These are phyloP conservation scores for Carcinoscorpius rotundicauda DNA, from an alignment of 1,140 invertebrate species.

Conservation along the genomic window DNA sequence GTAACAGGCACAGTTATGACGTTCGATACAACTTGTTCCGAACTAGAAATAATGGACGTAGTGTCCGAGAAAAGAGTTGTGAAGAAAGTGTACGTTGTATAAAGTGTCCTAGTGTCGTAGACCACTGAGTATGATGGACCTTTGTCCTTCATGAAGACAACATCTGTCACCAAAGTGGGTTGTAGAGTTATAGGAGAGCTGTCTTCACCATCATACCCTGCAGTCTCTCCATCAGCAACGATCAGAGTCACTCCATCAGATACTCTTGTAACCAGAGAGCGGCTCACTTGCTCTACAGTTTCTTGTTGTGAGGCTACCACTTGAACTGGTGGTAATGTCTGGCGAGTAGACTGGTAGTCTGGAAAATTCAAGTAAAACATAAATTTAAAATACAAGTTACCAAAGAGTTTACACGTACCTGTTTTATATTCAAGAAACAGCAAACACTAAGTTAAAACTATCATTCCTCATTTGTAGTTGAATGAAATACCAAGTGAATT, in stretches of 20 bases:
- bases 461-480: no score
- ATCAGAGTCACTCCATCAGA: conserved; percentile 24
- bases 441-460: no score
- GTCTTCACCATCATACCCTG: neutral
- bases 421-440: no score
- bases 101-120: conserved; percentile 24
- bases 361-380: neutral
- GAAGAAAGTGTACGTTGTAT: conserved; percentile 50
- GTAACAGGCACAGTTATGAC: conserved; percentile 20
- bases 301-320: conserved; percentile 7
- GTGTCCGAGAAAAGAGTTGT: conserved; percentile 77
- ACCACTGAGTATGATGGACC: conserved; percentile 5
- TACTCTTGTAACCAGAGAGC: conserved; percentile 14
- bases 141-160: conserved; percentile 22
- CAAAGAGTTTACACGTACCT: no score
- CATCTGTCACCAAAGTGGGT: conserved; percentile 25
- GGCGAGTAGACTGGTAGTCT: neutral
- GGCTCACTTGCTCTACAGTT: conserved; percentile 10
- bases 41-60: conserved; percentile 61
- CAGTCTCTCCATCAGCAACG: conserved; percentile 16
- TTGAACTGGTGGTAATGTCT: conserved; percentile 4
- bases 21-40: conserved; percentile 54
- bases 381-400: no score
- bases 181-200: conserved; percentile 19
- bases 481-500: no score